Percentiles rank a stretch among this genome's conserved stretches.
phyloP scores from a whole-genome alignment of 2,113 vertebrate species.

The Ardeotis arabs region DNA sequence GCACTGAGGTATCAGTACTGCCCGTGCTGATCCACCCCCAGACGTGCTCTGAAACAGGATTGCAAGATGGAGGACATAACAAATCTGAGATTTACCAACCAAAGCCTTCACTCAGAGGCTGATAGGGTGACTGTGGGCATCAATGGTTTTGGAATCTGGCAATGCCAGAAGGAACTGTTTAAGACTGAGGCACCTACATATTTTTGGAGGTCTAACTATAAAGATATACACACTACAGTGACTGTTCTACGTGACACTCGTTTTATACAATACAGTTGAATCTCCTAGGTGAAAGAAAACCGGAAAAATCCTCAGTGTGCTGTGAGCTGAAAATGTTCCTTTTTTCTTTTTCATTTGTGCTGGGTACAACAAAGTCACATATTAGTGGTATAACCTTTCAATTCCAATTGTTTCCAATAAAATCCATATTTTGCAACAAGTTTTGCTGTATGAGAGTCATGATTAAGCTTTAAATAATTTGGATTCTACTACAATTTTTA shows the following conservation, averaged over 20 bases:
- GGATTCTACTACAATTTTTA: constrained; percentile 34
- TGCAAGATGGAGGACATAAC: not conserved
- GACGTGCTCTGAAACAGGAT: not conserved
- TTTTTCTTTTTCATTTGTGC: not conserved
- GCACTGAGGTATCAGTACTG: not conserved
- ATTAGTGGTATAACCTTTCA: constrained; percentile 10
- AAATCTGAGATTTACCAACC: not conserved
- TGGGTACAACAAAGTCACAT: not conserved
- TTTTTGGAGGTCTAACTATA: not conserved
- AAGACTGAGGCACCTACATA: not conserved
- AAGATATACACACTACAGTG: not conserved
- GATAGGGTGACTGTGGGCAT: not conserved
- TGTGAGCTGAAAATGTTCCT: not conserved
- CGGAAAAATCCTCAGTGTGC: not conserved
- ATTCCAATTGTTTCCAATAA: constrained; percentile 26
- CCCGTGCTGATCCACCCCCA: not conserved
- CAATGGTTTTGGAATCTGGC: not conserved
- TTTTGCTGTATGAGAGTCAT: not conserved
- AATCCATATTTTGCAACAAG: not conserved
- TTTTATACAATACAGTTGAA: not conserved
- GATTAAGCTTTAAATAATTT: constrained; percentile 49
- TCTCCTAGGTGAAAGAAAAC: not conserved
- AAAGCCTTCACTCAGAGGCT: not conserved
- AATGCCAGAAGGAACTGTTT: not conserved
- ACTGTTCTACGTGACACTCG: not conserved